Evolutionary conservation across 2,113 vertebrate genomes (phyloP).

Genomic region (Melanerpes formicivorus): DNA sequence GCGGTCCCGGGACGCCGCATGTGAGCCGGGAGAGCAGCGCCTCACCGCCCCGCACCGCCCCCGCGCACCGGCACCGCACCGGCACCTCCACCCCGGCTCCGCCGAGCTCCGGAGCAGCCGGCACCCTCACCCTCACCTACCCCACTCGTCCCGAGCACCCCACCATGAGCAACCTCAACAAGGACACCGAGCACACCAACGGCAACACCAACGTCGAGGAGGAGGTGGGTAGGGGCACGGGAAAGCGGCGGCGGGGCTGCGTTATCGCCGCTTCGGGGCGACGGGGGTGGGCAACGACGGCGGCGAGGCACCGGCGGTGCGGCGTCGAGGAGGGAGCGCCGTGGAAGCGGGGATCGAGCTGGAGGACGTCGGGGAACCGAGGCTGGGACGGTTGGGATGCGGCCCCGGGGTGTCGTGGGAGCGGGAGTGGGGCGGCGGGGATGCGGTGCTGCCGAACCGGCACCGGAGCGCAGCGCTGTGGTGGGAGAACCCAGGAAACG

Average conservation of each 20-base stretch:
- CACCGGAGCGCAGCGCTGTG: too few species aligned
- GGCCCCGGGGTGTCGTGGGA: background rate
- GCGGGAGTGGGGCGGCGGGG: accelerated
- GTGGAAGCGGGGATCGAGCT: background rate
- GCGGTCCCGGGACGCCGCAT: constrained; percentile 35
- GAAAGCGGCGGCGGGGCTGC: background rate
- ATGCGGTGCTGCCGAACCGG: background rate
- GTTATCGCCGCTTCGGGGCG: background rate
- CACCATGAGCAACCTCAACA: constrained; percentile 78
- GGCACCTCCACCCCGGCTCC: background rate
- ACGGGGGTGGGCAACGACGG: background rate
- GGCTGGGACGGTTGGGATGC: accelerated
- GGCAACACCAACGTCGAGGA: constrained; percentile 66
- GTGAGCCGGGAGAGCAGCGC: background rate
- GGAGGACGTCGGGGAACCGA: background rate
- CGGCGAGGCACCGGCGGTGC: too few species aligned
- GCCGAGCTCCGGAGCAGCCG: background rate
- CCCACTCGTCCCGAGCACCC: background rate
- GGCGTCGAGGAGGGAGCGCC: background rate
- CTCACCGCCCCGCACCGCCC: background rate
- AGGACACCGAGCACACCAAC: constrained; percentile 74
- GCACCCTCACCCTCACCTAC: background rate
- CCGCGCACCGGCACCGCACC: background rate
- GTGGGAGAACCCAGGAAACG: background rate
- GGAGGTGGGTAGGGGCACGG: constrained; percentile 50